These are phyloP conservation scores for Ophthalmolycus amberensis DNA, from an alignment of 2,113 vertebrate species.

Conservation along the genomic window DNA sequence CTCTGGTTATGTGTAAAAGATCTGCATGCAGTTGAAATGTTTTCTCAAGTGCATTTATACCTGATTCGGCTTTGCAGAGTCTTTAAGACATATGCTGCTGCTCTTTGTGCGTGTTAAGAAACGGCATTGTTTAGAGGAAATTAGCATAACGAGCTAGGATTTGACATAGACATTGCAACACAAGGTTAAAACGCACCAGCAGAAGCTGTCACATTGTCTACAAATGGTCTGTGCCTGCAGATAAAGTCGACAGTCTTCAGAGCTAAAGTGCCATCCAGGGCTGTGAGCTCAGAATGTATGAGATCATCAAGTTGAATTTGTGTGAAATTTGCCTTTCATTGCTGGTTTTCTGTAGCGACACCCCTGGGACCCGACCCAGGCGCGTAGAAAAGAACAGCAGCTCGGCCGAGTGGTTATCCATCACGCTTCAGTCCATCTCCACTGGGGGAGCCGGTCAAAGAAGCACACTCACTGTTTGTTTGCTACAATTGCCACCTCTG, in stretches of 20 bases:
- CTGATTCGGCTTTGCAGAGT: constrained; percentile 3
- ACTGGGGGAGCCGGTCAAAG: constrained; percentile 59
- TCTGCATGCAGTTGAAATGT: constrained; percentile 11
- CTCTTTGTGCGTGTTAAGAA: constrained; percentile 16
- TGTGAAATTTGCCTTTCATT: constrained; percentile 60
- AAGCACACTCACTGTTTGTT: constrained; percentile 63
- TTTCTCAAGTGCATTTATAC: not conserved
- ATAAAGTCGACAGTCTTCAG: constrained; percentile 15
- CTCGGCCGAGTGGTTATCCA: constrained; percentile 75
- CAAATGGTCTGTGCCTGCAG: constrained; percentile 16
- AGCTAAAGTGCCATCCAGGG: constrained; percentile 15
- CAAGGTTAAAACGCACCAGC: constrained; percentile 23
- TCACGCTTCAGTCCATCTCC: constrained; percentile 73
- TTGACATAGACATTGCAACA: constrained; percentile 25
- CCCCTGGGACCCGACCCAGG: constrained; percentile 51
- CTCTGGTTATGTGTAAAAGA: constrained; percentile 13
- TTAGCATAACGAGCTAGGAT: constrained; percentile 21
- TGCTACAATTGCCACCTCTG: constrained; percentile 69
- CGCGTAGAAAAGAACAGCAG: constrained; percentile 64
- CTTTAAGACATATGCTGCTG: constrained; percentile 25
- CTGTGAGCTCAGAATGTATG: constrained; percentile 18
- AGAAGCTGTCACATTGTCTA: constrained; percentile 7
- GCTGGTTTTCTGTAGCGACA: constrained; percentile 54
- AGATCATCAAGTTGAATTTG: constrained; percentile 59
- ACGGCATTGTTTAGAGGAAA: not conserved